These are phyloP conservation scores for Drosophila kanekoi DNA, from an alignment of 2,888 invertebrate genomes.

Conservation along the genomic window DNA sequence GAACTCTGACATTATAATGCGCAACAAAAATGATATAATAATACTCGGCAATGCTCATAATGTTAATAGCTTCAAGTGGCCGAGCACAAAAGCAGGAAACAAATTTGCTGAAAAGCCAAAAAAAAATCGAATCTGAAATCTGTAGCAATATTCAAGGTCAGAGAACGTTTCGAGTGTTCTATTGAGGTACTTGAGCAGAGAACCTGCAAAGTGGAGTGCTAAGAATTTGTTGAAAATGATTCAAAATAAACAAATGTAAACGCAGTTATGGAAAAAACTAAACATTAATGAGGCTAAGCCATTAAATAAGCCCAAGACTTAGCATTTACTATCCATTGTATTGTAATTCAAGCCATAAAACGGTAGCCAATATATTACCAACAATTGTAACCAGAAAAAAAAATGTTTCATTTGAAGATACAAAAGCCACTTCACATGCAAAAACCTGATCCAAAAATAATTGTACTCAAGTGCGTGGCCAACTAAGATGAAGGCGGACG, in stretches of 20 bases:
- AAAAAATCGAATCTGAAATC: conserved; percentile 14
- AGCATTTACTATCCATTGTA: conserved; percentile 16
- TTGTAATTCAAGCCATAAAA: conserved; percentile 11
- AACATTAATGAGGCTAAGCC: neutral
- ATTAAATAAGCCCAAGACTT: conserved; percentile 6
- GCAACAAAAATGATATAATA: conserved; percentile 25
- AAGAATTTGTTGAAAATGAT: conserved; percentile 15
- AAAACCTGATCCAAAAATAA: conserved; percentile 69
- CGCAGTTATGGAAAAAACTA: neutral
- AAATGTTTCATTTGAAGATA: conserved; percentile 19
- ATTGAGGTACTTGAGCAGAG: conserved; percentile 38
- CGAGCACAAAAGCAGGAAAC: conserved; percentile 58
- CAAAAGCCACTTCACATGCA: conserved; percentile 50
- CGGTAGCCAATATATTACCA: conserved; percentile 42
- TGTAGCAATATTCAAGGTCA: conserved; percentile 62
- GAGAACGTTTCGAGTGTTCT: conserved; percentile 47
- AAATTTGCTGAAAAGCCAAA: conserved; percentile 27
- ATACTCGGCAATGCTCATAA: conserved; percentile 11
- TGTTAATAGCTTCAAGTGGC: conserved; percentile 49
- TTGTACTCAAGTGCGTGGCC: conserved; percentile 56
- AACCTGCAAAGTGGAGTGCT: conserved; percentile 41
- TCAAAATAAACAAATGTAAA: conserved; percentile 13
- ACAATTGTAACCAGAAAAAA: conserved; percentile 25
- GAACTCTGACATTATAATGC: conserved; percentile 30
- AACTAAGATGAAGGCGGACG: conserved; percentile 60